phyloP scores from a whole-genome alignment of 2,888 invertebrate species.

The Leptopilina syphax region DNA sequence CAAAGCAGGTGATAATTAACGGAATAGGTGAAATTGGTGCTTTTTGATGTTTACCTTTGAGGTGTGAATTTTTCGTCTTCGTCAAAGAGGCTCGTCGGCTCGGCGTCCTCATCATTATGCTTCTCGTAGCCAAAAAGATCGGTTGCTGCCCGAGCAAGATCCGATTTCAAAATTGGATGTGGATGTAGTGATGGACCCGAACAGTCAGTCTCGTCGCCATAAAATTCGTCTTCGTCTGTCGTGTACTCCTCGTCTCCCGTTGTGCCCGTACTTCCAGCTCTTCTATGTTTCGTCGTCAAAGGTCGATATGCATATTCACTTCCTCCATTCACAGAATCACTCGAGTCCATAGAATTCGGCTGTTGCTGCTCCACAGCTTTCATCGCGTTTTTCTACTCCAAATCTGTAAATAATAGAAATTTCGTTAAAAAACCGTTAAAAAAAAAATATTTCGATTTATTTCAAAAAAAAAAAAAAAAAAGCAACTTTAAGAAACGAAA shows the following conservation, averaged over 20 bases:
- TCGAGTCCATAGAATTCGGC: constrained; percentile 70
- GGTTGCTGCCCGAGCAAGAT: constrained; percentile 71
- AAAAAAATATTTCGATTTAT: no score
- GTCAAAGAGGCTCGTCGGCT: constrained; percentile 77
- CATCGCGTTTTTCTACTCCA: constrained; percentile 55
- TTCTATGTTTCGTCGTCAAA: constrained; percentile 70
- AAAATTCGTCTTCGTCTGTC: constrained; percentile 78
- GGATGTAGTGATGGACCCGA: constrained; percentile 62
- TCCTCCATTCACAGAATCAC: constrained; percentile 65
- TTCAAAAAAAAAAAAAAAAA: no score
- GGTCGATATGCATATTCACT: constrained; percentile 72
- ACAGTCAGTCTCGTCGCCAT: constrained; percentile 77
- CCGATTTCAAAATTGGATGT: constrained; percentile 70
- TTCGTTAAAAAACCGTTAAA: neutral
- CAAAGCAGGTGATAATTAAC: no score
- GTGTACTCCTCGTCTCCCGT: constrained; percentile 79
- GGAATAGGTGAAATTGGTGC: no score
- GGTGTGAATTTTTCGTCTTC: constrained; percentile 67
- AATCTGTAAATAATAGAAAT: constrained; percentile 24
- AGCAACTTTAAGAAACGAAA: no score
- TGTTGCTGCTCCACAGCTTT: constrained; percentile 67
- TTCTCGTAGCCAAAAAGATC: constrained; percentile 71
- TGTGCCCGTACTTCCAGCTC: constrained; percentile 78
- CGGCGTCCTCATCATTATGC: constrained; percentile 67
- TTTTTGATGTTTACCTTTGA: constrained; percentile 52